These are phyloP conservation scores for Anthopleura sola DNA, from an alignment of 64 coral and sea anemone genomes.

Conservation along the genomic window DNA sequence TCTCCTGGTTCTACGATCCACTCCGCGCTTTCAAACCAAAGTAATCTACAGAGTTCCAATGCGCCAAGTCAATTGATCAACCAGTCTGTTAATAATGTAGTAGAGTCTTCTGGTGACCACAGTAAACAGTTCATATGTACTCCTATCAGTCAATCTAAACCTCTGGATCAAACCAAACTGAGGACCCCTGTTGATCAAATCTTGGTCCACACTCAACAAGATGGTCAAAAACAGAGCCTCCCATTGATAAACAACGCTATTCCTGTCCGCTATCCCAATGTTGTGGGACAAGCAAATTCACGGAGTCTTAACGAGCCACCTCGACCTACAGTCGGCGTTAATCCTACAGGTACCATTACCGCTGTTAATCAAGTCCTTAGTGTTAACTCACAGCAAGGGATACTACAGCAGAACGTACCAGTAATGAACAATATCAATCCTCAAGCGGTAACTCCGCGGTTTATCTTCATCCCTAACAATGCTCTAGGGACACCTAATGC, in stretches of 20 bases:
- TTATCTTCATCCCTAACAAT: slow-evolving; percentile 7
- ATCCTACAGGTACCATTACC: not conserved
- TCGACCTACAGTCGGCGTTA: not conserved
- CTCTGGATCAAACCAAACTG: not conserved
- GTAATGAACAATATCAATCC: not conserved
- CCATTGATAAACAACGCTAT: too few relatives aligned
- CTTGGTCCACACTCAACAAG: too few relatives aligned
- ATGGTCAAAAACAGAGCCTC: too few relatives aligned
- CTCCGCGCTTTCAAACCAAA: not conserved
- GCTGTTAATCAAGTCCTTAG: not conserved
- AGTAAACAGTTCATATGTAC: not conserved
- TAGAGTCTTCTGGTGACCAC: not conserved
- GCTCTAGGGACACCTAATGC: not conserved
- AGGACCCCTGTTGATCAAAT: too few relatives aligned
- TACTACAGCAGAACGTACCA: not conserved
- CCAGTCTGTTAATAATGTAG: not conserved
- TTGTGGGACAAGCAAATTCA: not conserved
- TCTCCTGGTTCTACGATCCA: not conserved
- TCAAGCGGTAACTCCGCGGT: not conserved
- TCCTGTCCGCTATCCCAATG: not conserved
- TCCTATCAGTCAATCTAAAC: not conserved
- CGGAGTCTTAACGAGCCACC: not conserved
- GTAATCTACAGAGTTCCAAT: not conserved
- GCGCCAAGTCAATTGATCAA: not conserved
- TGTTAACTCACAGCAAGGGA: not conserved